Evolutionary conservation across 2,888 invertebrate species (phyloP).

Genomic region (Smittia sp.): DNA sequence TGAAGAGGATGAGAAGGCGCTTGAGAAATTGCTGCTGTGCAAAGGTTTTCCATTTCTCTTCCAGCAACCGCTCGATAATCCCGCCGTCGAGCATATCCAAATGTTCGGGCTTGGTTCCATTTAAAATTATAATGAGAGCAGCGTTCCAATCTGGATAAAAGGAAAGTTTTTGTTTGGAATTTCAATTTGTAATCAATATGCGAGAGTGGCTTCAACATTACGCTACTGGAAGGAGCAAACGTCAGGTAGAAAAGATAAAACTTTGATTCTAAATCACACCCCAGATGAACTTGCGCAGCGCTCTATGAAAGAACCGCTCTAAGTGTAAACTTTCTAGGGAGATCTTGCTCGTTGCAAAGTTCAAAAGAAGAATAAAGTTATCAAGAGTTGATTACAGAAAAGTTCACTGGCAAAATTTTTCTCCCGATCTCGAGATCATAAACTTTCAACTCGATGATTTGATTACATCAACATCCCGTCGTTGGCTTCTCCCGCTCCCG

Average conservation of each 20-base stretch:
- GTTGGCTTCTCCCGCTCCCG: neutral
- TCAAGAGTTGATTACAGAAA: constrained; percentile 29
- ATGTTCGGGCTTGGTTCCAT: constrained; percentile 96
- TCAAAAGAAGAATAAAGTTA: constrained; percentile 1
- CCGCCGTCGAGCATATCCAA: constrained; percentile 98
- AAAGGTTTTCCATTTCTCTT: constrained; percentile 99
- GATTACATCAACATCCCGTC: neutral
- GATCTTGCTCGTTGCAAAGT: neutral
- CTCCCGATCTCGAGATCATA: constrained; percentile 27
- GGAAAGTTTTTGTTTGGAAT: constrained; percentile 39
- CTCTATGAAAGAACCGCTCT: too few relatives aligned
- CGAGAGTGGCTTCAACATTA: constrained; percentile 15
- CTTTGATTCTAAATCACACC: constrained; percentile 3
- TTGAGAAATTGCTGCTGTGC: constrained; percentile 94
- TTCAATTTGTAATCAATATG: constrained; percentile 40
- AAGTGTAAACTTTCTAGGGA: neutral
- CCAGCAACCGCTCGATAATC: constrained; percentile 92
- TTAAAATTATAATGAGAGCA: constrained; percentile 93
- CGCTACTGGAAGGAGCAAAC: neutral
- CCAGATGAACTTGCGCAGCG: neutral
- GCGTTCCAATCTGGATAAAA: constrained; percentile 68
- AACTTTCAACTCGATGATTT: constrained; percentile 28
- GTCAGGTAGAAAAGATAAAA: constrained; percentile 26
- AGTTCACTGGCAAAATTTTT: constrained; percentile 11
- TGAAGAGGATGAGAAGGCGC: constrained; percentile 79